These are phyloP conservation scores for Thryonomys swinderianus DNA, from an alignment of 2,113 vertebrate genomes.

Conservation along the genomic window DNA sequence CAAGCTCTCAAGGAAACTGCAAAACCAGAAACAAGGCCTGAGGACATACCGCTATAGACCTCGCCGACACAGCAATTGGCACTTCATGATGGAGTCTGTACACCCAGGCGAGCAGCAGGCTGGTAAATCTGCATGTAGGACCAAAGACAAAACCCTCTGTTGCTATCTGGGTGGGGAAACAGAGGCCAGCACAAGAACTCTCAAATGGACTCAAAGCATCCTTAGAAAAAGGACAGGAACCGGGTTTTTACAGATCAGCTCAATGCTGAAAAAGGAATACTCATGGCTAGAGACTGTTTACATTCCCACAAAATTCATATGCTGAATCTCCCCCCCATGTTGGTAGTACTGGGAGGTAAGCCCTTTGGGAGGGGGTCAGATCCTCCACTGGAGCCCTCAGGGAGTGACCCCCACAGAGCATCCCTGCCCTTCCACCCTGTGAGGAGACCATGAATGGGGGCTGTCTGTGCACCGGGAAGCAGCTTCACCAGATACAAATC, in stretches of 20 bases:
- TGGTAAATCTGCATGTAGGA: background rate
- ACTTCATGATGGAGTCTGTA: background rate
- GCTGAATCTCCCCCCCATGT: too few species aligned
- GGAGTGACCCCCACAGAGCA: background rate
- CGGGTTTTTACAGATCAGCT: background rate
- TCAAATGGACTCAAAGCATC: background rate
- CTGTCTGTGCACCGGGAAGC: background rate
- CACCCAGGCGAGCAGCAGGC: fast-evolving
- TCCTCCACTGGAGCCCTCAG: background rate
- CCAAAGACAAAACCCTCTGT: too few species aligned
- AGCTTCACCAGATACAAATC: background rate
- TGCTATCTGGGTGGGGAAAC: background rate
- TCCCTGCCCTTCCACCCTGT: background rate
- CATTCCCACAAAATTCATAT: background rate
- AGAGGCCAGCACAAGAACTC: background rate
- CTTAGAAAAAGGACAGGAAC: background rate
- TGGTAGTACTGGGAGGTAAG: background rate
- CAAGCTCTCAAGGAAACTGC: fast-evolving
- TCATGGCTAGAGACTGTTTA: background rate
- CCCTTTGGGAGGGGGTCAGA: background rate
- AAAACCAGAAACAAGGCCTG: background rate
- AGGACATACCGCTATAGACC: fast-evolving
- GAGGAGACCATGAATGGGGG: background rate
- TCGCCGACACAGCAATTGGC: fast-evolving
- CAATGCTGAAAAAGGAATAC: background rate